phyloP scores from a whole-genome alignment of 2,888 invertebrate species.

The Oithona nana region DNA sequence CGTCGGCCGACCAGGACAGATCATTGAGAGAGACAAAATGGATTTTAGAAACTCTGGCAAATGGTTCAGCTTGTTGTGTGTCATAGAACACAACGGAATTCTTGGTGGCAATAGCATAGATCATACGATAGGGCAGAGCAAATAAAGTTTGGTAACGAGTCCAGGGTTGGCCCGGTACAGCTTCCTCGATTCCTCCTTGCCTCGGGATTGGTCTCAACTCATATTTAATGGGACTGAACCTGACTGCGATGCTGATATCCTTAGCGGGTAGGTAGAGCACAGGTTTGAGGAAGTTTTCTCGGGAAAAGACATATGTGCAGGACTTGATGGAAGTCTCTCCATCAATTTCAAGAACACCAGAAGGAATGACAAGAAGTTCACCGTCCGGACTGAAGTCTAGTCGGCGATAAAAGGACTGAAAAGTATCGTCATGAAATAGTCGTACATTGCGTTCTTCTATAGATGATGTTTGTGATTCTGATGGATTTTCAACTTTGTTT shows the following conservation, averaged over 20 bases:
- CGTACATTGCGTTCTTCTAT: slow-evolving; percentile 28
- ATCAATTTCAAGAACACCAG: slow-evolving; percentile 43
- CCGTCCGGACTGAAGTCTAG: slow-evolving; percentile 82
- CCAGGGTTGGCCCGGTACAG: slow-evolving; percentile 15
- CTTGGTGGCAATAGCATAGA: slow-evolving; percentile 79
- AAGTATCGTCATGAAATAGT: slow-evolving; percentile 73
- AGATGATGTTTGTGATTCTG: neutral
- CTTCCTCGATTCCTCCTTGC: neutral
- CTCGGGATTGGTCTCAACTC: slow-evolving; percentile 31
- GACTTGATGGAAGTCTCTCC: slow-evolving; percentile 38
- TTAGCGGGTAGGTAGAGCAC: slow-evolving; percentile 54
- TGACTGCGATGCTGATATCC: slow-evolving; percentile 56
- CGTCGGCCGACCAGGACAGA: slow-evolving; percentile 61
- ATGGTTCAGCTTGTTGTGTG: slow-evolving; percentile 58
- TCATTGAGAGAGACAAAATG: slow-evolving; percentile 77
- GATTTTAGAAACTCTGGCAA: slow-evolving; percentile 59
- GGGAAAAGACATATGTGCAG: slow-evolving; percentile 39
- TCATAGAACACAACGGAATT: slow-evolving; percentile 66
- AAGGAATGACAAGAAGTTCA: slow-evolving; percentile 53
- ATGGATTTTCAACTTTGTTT: slow-evolving; percentile 37
- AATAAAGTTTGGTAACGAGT: slow-evolving; percentile 20
- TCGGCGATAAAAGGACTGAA: slow-evolving; percentile 80
- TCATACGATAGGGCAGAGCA: slow-evolving; percentile 50
- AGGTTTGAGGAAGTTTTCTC: slow-evolving; percentile 42
- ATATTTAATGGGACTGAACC: slow-evolving; percentile 58